A percentile compares a stretch with the other conserved stretches of the same genome.
Evolutionary conservation across 2,888 invertebrate species (phyloP).

Genomic region (Sminthurides aquaticus): DNA sequence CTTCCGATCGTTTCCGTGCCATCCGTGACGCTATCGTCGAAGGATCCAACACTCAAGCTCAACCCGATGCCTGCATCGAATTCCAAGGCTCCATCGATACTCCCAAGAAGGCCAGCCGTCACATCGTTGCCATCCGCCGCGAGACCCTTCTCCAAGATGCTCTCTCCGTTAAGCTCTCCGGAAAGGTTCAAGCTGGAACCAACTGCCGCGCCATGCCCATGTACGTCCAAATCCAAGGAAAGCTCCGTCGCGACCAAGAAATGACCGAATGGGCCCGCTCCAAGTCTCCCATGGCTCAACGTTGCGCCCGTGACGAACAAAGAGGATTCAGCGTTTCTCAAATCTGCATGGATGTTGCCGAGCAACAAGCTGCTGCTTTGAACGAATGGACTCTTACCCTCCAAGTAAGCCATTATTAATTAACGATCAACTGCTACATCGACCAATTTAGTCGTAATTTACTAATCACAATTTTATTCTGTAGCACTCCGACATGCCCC

Average conservation of each 20-base stretch:
- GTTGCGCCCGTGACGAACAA: slow-evolving; percentile 32
- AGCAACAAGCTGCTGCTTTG: slow-evolving; percentile 28
- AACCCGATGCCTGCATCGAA: slow-evolving; percentile 52
- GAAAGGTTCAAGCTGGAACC: slow-evolving; percentile 32
- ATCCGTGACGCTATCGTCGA: slow-evolving; percentile 29
- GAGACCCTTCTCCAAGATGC: slow-evolving; percentile 32
- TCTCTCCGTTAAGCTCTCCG: slow-evolving; percentile 31
- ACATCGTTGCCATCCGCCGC: slow-evolving; percentile 32
- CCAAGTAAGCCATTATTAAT: slow-evolving; percentile 16
- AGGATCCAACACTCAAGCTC: slow-evolving; percentile 30
- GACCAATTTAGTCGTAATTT: no score
- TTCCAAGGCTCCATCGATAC: slow-evolving; percentile 53
- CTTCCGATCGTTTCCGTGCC: slow-evolving; percentile 28
- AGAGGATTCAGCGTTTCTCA: slow-evolving; percentile 25
- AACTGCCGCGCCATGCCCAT: slow-evolving; percentile 35
- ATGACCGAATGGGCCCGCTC: slow-evolving; percentile 38
- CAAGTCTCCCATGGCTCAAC: slow-evolving; percentile 38
- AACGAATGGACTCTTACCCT: slow-evolving; percentile 22
- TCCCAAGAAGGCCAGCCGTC: slow-evolving; percentile 51
- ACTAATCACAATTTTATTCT: no score
- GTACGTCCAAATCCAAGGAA: slow-evolving; percentile 28
- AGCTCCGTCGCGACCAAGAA: slow-evolving; percentile 34
- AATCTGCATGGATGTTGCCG: slow-evolving; percentile 21
- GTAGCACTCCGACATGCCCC: slow-evolving; percentile 43
- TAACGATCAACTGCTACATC: no score